These are phyloP conservation scores for Halictus quadricinctus DNA, from an alignment of 2,888 invertebrate genomes.

Conservation along the genomic window DNA sequence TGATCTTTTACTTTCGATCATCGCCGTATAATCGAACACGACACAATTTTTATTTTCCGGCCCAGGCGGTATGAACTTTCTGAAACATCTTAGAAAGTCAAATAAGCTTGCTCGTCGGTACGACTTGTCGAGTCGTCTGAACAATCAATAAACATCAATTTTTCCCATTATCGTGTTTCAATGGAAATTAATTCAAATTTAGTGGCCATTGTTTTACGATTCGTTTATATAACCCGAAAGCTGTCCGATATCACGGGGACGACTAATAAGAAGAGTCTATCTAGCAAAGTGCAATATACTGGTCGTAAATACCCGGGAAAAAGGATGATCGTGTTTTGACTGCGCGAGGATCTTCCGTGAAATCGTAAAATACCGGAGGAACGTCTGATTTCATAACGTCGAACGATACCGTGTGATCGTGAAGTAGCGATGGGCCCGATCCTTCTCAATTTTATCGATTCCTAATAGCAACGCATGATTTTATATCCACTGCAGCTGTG, in stretches of 20 bases:
- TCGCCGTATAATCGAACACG: conserved; percentile 38
- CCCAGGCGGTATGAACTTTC: conserved; percentile 2
- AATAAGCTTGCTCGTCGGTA: conserved; percentile 25
- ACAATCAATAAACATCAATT: conserved; percentile 45
- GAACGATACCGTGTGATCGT: conserved; percentile 30
- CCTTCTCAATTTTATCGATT: neutral
- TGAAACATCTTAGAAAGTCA: conserved; percentile 51
- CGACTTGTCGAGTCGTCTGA: conserved; percentile 23
- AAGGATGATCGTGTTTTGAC: neutral
- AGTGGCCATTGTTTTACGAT: neutral
- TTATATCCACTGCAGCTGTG: no score
- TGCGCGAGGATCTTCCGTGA: conserved; percentile 26
- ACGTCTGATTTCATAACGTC: conserved; percentile 50
- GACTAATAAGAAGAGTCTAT: conserved; percentile 5
- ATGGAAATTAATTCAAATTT: conserved; percentile 25
- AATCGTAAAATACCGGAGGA: conserved; percentile 47
- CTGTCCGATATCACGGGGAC: neutral
- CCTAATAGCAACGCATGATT: neutral
- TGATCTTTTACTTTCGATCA: conserved; percentile 1
- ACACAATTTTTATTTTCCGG: neutral
- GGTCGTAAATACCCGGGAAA: neutral
- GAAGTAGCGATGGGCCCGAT: neutral
- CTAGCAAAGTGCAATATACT: neutral
- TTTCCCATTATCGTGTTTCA: conserved; percentile 29
- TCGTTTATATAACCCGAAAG: conserved; percentile 4